phyloP scores from a whole-genome alignment of 2,888 invertebrate genomes.

The Invenusta paracnida region DNA sequence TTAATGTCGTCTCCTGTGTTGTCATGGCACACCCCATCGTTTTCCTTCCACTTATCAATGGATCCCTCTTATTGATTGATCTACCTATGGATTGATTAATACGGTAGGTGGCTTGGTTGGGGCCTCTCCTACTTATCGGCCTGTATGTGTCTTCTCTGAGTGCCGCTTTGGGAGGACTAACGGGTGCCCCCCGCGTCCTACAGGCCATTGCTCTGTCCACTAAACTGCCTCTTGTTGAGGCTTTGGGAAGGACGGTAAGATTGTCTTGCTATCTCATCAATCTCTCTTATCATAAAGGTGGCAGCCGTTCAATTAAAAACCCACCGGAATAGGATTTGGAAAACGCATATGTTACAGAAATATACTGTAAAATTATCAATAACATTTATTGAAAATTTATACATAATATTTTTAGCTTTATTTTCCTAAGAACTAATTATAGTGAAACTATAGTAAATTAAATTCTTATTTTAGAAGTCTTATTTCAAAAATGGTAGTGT shows the following conservation, averaged over 20 bases:
- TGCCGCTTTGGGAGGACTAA: slow-evolving; percentile 86
- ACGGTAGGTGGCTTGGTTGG: slow-evolving; percentile 45
- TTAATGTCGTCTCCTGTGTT: too few relatives aligned
- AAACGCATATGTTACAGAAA: background rate
- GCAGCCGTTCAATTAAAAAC: background rate
- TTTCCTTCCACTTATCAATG: background rate
- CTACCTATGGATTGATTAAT: background rate
- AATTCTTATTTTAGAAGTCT: background rate
- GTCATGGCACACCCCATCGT: too few relatives aligned
- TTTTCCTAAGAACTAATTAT: background rate
- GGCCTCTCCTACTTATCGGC: slow-evolving; percentile 71
- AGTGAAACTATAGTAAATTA: background rate
- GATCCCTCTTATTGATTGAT: background rate
- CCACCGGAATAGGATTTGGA: background rate
- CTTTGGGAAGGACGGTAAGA: slow-evolving; percentile 36
- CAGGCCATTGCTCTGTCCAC: slow-evolving; percentile 66
- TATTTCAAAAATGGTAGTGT: background rate
- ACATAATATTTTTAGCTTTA: background rate
- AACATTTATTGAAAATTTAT: background rate
- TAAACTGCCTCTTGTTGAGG: slow-evolving; percentile 34
- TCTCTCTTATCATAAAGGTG: background rate
- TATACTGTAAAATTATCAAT: background rate
- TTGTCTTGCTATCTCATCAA: background rate
- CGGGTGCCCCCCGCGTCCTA: slow-evolving; percentile 81
- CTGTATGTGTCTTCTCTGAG: slow-evolving; percentile 88